A percentile compares a stretch with the other conserved stretches of the same genome.
phyloP scores from a whole-genome alignment of 2,113 vertebrate species.

The Osmerus mordax region DNA sequence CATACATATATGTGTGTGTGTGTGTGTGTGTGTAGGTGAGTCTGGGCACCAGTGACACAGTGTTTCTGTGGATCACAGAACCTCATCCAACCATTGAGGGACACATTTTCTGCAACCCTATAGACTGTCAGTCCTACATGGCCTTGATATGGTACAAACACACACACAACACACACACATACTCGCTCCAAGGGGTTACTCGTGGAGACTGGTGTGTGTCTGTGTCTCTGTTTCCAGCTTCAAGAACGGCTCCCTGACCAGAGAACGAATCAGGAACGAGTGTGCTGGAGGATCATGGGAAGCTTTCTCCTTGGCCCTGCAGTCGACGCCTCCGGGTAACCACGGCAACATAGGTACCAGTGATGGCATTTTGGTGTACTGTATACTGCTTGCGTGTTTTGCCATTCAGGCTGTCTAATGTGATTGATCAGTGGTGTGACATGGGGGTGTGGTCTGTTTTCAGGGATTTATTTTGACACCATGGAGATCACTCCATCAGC shows the following conservation, averaged over 20 bases:
- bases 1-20: neutral
- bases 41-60: slow-evolving; percentile 92
- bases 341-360: slow-evolving; percentile 81
- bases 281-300: slow-evolving; percentile 85
- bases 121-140: slow-evolving; percentile 81
- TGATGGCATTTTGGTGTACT: slow-evolving; percentile 12
- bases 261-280: slow-evolving; percentile 84
- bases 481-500: slow-evolving; percentile 91
- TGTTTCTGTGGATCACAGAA: slow-evolving; percentile 88
- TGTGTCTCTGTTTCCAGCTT: slow-evolving; percentile 73
- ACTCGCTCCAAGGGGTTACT: neutral
- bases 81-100: slow-evolving; percentile 84
- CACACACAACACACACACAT: neutral
- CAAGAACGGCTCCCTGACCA: slow-evolving; percentile 93
- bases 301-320: slow-evolving; percentile 78
- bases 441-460: slow-evolving; percentile 16
- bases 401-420: neutral
- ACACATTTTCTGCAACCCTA: slow-evolving; percentile 89
- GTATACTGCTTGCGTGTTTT: neutral
- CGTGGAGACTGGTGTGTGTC: neutral
- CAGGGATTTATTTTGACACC: slow-evolving; percentile 88
- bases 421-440: neutral
- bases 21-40: slow-evolving; percentile 71
- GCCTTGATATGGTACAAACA: slow-evolving; percentile 85
- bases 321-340: slow-evolving; percentile 81